Base-by-base conservation (phyloP, 2,797 vertebrate genomes). In the Lerista edwardsae region DNA sequence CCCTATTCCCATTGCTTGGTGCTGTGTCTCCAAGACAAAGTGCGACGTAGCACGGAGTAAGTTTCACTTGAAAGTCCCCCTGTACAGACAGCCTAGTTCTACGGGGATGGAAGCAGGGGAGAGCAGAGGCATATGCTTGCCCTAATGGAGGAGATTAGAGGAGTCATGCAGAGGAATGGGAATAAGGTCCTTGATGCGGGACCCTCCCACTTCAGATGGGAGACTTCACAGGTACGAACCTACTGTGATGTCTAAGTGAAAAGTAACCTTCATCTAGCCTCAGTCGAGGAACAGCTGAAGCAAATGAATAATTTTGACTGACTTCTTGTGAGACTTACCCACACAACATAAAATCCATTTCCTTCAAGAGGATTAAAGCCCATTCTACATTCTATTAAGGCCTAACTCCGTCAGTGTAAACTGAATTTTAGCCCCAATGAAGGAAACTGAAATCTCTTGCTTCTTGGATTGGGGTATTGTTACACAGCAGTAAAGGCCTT, bases 101-200 rank as follows among this genome's bases (percentile, higher is more conserved):
- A 31, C 64, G 34, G 44, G 61, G 44, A 85, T 65, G 34, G 69
- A 41, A 74, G 41, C 44, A 65, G 84, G 59, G 47, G 47, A 74
- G 84, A 85, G 61, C 69, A 65, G 77, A 74, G 77, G 69, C 41
- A 41, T 23, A 57, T 57, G 68, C 68, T 79, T 74, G 84, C 84
- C 69, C 31, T 80, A 80, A 65, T 51, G 77, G 68, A 55, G 68
- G 77, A 85, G 77, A 85, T 79, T 65, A 80, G 69, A 85, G 77
- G 84, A 67, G 68, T 79, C 77, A 57, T 65, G 59, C 77, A 79
- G 84, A 74, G 84, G 34, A 79, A 85, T 39, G 59, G 31, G 76
- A 84, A 79, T 51, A 73, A 21, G 17, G 36, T 64, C n/a, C 0
- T 0, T 3, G 23, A 29, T 1, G 34, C 0, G 1, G 29, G 23